Conservation (phyloP, 2,888 invertebrate genomes). For the Sclerodermus sp. region DNA sequence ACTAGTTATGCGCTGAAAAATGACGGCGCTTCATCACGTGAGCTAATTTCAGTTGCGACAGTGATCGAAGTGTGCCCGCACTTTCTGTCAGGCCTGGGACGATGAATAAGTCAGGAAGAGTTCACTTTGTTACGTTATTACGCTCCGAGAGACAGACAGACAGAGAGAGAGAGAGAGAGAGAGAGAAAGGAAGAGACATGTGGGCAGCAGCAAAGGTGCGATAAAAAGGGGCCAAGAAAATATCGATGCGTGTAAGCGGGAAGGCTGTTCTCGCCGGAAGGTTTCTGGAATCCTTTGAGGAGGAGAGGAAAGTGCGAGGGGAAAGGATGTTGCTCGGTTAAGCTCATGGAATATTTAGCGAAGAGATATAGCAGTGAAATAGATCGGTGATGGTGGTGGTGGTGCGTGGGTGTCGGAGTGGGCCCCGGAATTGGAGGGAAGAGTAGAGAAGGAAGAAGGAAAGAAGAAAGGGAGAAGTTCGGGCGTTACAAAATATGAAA, state of each 20-base stretch:
- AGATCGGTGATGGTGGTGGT: conserved; percentile 24
- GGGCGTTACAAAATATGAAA: conserved; percentile 52
- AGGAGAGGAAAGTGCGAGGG: too few species aligned
- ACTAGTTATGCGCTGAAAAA: conserved; percentile 18
- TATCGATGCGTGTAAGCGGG: neutral
- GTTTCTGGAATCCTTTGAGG: too few species aligned
- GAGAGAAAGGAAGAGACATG: neutral
- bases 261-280: too few species aligned
- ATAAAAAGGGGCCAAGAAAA: neutral
- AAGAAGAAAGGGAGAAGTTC: conserved; percentile 21
- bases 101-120: too few species aligned
- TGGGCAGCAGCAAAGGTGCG: neutral
- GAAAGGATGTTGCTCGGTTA: too few species aligned
- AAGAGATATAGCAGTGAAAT: conserved; percentile 31
- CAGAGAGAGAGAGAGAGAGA: neutral
- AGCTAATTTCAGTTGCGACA: conserved; percentile 17
- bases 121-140: too few species aligned
- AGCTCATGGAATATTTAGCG: conserved; percentile 2
- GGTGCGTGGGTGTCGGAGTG: conserved; percentile 30
- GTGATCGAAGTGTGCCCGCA: neutral
- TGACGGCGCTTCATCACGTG: conserved; percentile 14
- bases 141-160: too few species aligned
- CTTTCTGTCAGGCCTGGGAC: neutral
- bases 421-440: conserved; percentile 5
- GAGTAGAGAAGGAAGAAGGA: conserved; percentile 11